phyloP scores from a whole-genome alignment of 2,797 vertebrate species.

The Sebastes diaconus region DNA sequence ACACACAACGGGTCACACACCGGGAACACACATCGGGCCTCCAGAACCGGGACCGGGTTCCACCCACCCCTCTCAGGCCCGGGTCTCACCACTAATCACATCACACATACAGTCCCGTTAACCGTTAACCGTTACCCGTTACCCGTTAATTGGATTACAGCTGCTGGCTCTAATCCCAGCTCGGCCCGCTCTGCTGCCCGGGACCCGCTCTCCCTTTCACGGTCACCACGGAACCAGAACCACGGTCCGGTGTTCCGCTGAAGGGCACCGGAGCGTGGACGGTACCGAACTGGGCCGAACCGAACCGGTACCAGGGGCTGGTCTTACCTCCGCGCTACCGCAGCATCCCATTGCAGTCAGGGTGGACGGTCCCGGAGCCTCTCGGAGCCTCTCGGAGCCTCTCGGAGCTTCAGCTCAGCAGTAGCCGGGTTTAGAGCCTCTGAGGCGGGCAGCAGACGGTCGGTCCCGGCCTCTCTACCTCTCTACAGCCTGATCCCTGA shows the following conservation, averaged over 20 bases:
- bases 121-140: slow-evolving; percentile 13
- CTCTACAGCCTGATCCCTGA: slow-evolving; percentile 43
- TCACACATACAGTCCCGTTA: neutral
- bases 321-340: slow-evolving; percentile 84
- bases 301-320: neutral
- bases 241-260: slow-evolving; percentile 10
- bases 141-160: slow-evolving; percentile 64
- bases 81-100: neutral
- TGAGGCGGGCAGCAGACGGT: slow-evolving; percentile 58
- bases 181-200: slow-evolving; percentile 34
- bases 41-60: neutral
- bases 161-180: slow-evolving; percentile 55
- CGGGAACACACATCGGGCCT: neutral
- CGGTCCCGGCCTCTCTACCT: slow-evolving; percentile 50
- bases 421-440: slow-evolving; percentile 66
- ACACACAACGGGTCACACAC: slow-evolving; percentile 20
- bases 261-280: slow-evolving; percentile 26
- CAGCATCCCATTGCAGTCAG: slow-evolving; percentile 87
- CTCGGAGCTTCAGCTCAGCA: slow-evolving; percentile 62
- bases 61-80: neutral
- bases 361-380: slow-evolving; percentile 72
- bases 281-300: neutral
- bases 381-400: slow-evolving; percentile 54
- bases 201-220: slow-evolving; percentile 22
- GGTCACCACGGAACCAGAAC: neutral